These are phyloP conservation scores for Mythimna vitellina DNA, from an alignment of 2,888 invertebrate species.

Conservation along the genomic window DNA sequence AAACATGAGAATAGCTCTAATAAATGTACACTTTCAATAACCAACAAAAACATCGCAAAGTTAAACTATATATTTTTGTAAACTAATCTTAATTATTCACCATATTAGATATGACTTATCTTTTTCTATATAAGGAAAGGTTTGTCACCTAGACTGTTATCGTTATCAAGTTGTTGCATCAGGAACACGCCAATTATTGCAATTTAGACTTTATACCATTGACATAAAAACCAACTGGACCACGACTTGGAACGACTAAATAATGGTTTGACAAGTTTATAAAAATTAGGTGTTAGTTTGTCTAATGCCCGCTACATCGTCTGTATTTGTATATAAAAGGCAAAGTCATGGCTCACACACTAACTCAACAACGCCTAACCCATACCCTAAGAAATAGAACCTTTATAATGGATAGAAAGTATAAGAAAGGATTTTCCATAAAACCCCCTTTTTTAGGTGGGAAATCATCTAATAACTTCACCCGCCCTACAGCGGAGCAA, in stretches of 20 bases:
- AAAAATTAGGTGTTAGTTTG: not conserved
- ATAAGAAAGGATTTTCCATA: too few species aligned
- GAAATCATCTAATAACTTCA: too few species aligned
- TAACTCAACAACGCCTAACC: too few species aligned
- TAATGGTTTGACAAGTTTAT: not conserved
- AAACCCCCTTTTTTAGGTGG: too few species aligned
- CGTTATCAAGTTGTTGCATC: slow-evolving; percentile 25
- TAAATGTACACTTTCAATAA: not conserved
- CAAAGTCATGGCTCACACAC: too few species aligned
- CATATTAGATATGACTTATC: slow-evolving; percentile 37
- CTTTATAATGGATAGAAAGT: too few species aligned
- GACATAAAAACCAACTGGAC: not conserved
- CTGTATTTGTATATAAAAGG: too few species aligned
- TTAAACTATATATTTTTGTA: slow-evolving; percentile 8
- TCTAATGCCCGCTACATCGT: too few species aligned
- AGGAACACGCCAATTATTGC: not conserved
- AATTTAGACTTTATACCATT: slow-evolving; percentile 22
- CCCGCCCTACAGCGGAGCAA: too few species aligned
- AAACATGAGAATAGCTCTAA: not conserved
- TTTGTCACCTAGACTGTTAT: slow-evolving; percentile 21
- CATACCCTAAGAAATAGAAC: too few species aligned
- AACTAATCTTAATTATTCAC: slow-evolving; percentile 35
- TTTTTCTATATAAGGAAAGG: slow-evolving; percentile 2
- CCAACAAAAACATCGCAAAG: not conserved
- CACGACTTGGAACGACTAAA: not conserved